Evolutionary conservation across 1,140 invertebrate species (phyloP).

Genomic region (Papilio aristodemus): DNA sequence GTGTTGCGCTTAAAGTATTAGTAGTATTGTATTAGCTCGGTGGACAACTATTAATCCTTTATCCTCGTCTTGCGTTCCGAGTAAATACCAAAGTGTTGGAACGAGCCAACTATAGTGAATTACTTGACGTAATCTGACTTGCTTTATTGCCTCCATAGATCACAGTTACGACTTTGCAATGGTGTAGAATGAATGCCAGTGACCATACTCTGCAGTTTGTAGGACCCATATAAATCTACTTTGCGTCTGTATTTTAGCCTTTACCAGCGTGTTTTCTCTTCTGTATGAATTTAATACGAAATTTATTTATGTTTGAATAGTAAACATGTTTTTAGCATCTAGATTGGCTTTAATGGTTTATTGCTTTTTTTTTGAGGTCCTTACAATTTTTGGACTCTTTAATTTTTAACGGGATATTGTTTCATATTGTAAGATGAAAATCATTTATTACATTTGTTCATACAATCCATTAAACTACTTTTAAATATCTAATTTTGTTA

Average conservation of each 20-base stretch:
- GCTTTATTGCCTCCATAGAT: slow-evolving; percentile 33
- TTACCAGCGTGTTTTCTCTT: slow-evolving; percentile 15
- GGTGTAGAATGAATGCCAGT: slow-evolving; percentile 31
- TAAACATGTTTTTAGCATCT: not conserved
- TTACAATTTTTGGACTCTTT: too few relatives aligned
- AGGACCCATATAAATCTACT: slow-evolving; percentile 23
- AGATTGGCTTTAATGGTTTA: not conserved
- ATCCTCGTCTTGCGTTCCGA: slow-evolving; percentile 24
- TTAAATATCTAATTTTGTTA: not conserved
- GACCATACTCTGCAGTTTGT: slow-evolving; percentile 28
- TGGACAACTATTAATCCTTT: slow-evolving; percentile 29
- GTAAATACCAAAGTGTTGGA: slow-evolving; percentile 33
- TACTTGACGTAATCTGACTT: slow-evolving; percentile 35
- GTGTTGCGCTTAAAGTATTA: slow-evolving; percentile 13
- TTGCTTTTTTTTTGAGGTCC: too few relatives aligned
- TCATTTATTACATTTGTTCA: not conserved
- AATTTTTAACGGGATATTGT: too few relatives aligned
- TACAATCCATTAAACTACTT: not conserved
- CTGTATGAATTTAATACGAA: not conserved
- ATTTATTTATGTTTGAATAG: not conserved
- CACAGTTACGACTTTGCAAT: slow-evolving; percentile 34
- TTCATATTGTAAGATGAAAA: too few relatives aligned
- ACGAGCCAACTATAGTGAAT: slow-evolving; percentile 35
- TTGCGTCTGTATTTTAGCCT: slow-evolving; percentile 19
- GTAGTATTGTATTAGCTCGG: slow-evolving; percentile 26